Evolutionary conservation across 2,113 vertebrate species (phyloP).

Genomic region (Halcyon malimbica): DNA sequence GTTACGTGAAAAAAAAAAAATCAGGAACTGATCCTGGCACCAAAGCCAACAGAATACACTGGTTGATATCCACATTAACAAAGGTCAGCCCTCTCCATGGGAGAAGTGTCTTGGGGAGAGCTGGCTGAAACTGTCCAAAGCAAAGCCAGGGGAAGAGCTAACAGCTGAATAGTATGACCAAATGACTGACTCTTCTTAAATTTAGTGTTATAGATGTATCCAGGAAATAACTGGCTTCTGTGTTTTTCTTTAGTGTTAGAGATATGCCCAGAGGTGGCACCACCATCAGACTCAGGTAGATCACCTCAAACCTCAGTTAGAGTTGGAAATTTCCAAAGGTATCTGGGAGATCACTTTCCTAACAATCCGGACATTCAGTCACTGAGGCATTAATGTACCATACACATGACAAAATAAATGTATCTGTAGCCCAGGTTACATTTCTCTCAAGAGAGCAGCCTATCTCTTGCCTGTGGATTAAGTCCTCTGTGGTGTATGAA

Average conservation of each 20-base stretch:
- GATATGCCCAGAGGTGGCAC: background rate
- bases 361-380: background rate
- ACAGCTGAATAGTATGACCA: background rate
- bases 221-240: background rate
- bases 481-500: background rate
- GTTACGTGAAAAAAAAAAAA: background rate
- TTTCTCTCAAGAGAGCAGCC: background rate
- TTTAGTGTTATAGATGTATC: background rate
- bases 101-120: background rate
- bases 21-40: background rate
- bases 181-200: background rate
- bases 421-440: background rate
- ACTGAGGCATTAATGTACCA: background rate
- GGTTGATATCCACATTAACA: background rate
- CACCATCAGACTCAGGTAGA: background rate
- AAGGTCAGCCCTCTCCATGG: background rate
- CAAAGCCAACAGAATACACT: background rate
- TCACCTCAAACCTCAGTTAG: background rate
- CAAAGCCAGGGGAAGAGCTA: background rate
- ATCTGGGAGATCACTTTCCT: background rate
- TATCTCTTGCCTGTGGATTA: background rate
- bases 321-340: background rate
- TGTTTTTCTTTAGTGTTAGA: background rate
- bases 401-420: background rate
- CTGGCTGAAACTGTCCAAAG: background rate